These are phyloP conservation scores for Plagodis pulveraria DNA, from an alignment of 2,888 invertebrate species.

Conservation along the genomic window DNA sequence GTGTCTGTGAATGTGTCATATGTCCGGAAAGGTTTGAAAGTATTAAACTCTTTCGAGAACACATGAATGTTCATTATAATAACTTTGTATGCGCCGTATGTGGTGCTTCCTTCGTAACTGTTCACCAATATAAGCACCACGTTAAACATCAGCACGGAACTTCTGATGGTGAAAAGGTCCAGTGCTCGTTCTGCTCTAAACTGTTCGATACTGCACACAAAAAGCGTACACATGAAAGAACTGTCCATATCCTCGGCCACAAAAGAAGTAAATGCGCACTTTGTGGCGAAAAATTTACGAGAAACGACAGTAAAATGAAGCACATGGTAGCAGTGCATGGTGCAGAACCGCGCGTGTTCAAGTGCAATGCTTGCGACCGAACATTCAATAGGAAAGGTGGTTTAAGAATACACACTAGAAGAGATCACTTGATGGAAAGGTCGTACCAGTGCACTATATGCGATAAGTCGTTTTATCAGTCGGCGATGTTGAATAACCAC, in stretches of 20 bases:
- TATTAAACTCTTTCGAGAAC: constrained; percentile 70
- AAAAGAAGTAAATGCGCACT: constrained; percentile 29
- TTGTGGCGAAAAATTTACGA: constrained; percentile 41
- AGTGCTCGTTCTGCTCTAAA: constrained; percentile 58
- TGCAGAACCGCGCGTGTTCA: constrained; percentile 36
- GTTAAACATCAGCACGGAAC: constrained; percentile 20
- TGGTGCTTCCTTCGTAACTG: constrained; percentile 71
- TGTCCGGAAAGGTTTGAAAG: constrained; percentile 49
- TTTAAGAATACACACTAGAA: constrained; percentile 44
- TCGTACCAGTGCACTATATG: constrained; percentile 43
- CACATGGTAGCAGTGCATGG: constrained; percentile 57
- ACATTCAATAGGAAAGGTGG: constrained; percentile 43
- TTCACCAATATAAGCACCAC: constrained; percentile 31
- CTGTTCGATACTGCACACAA: constrained; percentile 55
- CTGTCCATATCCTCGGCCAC: constrained; percentile 45
- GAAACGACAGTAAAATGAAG: constrained; percentile 45
- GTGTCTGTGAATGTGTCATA: background rate
- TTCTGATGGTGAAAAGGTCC: constrained; percentile 29
- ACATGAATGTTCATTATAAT: constrained; percentile 74
- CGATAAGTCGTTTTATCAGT: constrained; percentile 38
- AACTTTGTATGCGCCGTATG: constrained; percentile 76
- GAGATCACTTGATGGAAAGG: constrained; percentile 43
- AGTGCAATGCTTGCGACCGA: constrained; percentile 56
- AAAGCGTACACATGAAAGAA: constrained; percentile 55
- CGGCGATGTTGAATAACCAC: constrained; percentile 58